Evolutionary conservation across 2,888 invertebrate species (phyloP), one percentile per base, ranked within the genome.

Genomic region (Congeria kusceri): DNA sequence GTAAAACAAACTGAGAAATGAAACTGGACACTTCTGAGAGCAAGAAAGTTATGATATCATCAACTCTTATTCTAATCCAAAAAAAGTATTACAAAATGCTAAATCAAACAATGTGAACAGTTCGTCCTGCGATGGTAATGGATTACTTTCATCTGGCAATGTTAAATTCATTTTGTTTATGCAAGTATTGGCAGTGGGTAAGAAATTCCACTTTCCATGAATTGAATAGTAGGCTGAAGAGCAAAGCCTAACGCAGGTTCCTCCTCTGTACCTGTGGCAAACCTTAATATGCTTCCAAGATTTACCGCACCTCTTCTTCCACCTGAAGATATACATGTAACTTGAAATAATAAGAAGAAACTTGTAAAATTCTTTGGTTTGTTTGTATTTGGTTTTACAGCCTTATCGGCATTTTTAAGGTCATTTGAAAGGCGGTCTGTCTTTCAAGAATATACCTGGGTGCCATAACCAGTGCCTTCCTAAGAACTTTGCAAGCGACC

Each of bases 111-210:
- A 11, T 25, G 7, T 4, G 23, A 63, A 63, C 4, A 63, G 44
- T 44, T 44, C 25, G 5, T 63, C 63, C 9, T 44, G 20, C 13
- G 44, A 23, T 20, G 63, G 32, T n/a, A 63, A 4, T 18, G 20
- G 23, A 9, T 18, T 7, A 7, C 20, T 39, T 18, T 13, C 46
- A 63, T 25, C 7, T 46, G 63, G 46, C 15, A 44, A 5, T 11
- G 63, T n/a, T 9, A 63, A 25, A 32, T n/a, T 44, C 25, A 63
- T 13, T 23, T 18, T 28, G 46, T 63, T 63, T 18, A 27, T 39
- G 18, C 63, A 63, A 3, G 63, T 63, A 44, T 63, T 44, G n/a
- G 63, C 63, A 5, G 63, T 63, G 3, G 63, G 63, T 13, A 63
- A 13, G 25, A 46, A 63, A 20, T 23, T 32, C 23, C 63, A 46